A percentile compares a stretch with the other conserved stretches of the same genome.
Conservation (phyloP, 2,113 vertebrate genomes). For the Spilogale gracilis region DNA sequence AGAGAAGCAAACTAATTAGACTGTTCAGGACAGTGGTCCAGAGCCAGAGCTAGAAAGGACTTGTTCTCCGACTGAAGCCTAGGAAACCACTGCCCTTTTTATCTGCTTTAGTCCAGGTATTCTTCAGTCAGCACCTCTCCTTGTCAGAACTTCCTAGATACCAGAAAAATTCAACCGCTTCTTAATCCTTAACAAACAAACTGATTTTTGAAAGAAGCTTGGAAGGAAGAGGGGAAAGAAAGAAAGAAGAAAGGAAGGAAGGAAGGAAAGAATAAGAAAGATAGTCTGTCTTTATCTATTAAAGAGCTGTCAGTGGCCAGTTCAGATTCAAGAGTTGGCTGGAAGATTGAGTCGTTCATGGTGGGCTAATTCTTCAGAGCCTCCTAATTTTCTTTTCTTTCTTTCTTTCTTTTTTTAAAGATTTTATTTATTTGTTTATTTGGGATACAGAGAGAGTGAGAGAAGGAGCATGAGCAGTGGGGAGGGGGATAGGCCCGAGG, state of each 20-base stretch:
- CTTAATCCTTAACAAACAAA: neutral
- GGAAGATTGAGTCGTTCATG: neutral
- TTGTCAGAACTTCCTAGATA: neutral
- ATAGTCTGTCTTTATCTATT: neutral
- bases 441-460: neutral
- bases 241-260: neutral
- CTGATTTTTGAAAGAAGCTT: neutral
- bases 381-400: neutral
- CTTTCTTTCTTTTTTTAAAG: neutral
- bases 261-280: neutral
- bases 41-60: conserved; percentile 55
- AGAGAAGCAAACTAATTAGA: conserved; percentile 68
- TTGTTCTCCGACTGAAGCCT: conserved; percentile 21
- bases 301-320: neutral
- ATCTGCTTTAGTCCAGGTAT: neutral
- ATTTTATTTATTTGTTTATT: neutral
- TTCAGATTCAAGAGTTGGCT: neutral
- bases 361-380: neutral
- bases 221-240: neutral
- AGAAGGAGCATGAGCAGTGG: neutral
- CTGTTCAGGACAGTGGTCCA: neutral
- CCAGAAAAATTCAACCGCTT: neutral
- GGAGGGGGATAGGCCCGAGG: neutral
- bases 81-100: neutral
- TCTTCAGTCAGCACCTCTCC: neutral